A percentile compares a stretch with the other conserved stretches of the same genome.
phyloP scores from a whole-genome alignment of 2,888 invertebrate genomes.

The Erynnis tages region DNA sequence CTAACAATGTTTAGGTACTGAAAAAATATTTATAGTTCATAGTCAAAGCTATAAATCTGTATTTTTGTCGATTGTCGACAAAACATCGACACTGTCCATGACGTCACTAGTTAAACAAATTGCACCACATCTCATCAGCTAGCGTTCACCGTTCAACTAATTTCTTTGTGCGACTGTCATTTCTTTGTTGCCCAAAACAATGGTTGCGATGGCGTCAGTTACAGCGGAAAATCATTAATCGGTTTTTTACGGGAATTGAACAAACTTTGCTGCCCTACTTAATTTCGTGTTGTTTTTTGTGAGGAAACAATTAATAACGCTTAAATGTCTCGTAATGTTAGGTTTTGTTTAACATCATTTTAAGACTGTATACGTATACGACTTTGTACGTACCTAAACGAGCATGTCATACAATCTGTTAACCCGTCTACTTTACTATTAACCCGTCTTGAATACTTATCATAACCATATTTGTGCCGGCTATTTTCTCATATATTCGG shows the following conservation, averaged over 20 bases:
- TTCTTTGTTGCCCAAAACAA: constrained; percentile 62
- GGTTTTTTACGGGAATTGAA: constrained; percentile 21
- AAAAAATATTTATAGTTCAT: neutral
- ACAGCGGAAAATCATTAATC: constrained; percentile 53
- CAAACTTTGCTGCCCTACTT: neutral
- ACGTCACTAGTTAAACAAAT: constrained; percentile 44
- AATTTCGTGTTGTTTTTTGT: neutral
- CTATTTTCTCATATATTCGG: too few relatives aligned
- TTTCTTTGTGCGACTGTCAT: constrained; percentile 60
- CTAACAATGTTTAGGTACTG: too few relatives aligned
- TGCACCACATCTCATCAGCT: constrained; percentile 55
- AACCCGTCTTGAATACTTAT: too few relatives aligned
- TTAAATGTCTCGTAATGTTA: too few relatives aligned
- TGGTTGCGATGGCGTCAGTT: constrained; percentile 43
- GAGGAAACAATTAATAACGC: neutral
- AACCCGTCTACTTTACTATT: too few relatives aligned
- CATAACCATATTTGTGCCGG: too few relatives aligned
- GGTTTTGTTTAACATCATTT: too few relatives aligned
- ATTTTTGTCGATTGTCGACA: neutral
- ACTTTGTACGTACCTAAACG: too few relatives aligned
- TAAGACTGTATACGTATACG: too few relatives aligned
- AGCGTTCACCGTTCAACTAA: constrained; percentile 59
- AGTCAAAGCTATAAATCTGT: neutral
- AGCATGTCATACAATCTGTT: too few relatives aligned
- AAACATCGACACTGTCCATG: constrained; percentile 17